Base-by-base conservation (phyloP, 2,888 invertebrate genomes). In the Eupithecia inturbata region DNA sequence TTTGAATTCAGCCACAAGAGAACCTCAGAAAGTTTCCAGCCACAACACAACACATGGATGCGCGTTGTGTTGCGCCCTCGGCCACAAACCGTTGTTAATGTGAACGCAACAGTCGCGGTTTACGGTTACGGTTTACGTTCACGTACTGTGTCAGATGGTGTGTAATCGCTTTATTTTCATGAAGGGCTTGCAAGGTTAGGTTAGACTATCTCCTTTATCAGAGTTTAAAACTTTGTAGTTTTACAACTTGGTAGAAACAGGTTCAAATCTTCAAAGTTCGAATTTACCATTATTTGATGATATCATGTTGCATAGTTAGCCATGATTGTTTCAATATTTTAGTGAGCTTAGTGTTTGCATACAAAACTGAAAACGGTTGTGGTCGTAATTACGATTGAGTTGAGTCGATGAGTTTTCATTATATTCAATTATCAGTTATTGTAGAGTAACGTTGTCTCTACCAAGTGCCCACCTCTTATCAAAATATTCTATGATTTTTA, bases 41-140 rank as follows among this genome's bases (percentile, higher is more conserved):
- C 60, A 28, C 26, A 31, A 62, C 16, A 16, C 62, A 62, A 49
- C 9, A 4, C 49, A 49, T 49, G 26, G 60, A 28, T 62, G 16
- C 31, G 31, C 3, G 62, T 31, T 31, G 31, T 62, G 62, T 28
- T 1, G 28, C 19, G 31, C 49, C 22, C 49, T 14, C 60, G 3
- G 62, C 28, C 66, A 39, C 71, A 45, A 33, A 10, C 67, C 53
- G 64, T 57, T 68, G 68, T 72, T 68, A 62, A 62, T 62, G 28
- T 62, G 62, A 19, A 62, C 41, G 60, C 62, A 64, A 72, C 72
- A 22, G 12, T 28, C 67, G 67, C 41, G 67, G 67, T 53, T 66
- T 14, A 26, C 60, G 62, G 14, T 28, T 28, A 62, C 62, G 31
- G 16, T 28, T 62, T 1, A 28, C 60, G 60, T 28, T 60, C 60